Conservation (phyloP, 2,113 vertebrate species). For the Phainopepla nitens region DNA sequence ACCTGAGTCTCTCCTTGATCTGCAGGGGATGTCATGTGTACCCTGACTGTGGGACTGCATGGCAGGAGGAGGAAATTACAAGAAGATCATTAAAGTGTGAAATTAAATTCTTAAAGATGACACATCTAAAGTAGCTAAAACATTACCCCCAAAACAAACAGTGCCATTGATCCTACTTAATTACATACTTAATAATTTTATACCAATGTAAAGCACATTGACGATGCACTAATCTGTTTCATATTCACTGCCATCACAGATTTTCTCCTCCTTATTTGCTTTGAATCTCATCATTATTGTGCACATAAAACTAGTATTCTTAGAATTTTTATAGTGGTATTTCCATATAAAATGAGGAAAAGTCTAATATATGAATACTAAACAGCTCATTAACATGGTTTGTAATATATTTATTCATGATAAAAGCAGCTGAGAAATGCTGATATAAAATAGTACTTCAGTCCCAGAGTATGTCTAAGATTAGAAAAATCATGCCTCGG, state of each 20-base stretch:
- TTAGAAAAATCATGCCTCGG: conserved; percentile 36
- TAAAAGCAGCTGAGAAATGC: conserved; percentile 28
- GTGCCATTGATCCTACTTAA: conserved; percentile 60
- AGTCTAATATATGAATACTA: conserved; percentile 69
- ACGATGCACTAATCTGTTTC: conserved; percentile 56
- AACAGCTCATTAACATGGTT: conserved; percentile 42
- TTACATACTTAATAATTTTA: conserved; percentile 61
- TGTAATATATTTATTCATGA: conserved; percentile 15
- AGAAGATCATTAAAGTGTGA: conserved; percentile 45
- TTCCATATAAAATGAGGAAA: conserved; percentile 69
- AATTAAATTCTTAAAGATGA: conserved; percentile 58
- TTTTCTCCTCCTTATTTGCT: conserved; percentile 65
- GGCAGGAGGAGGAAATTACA: conserved; percentile 2
- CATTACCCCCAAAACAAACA: conserved; percentile 42
- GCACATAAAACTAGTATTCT: conserved; percentile 67
- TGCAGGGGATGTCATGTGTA: rapidly evolving
- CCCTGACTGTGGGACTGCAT: neutral
- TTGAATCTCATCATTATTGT: conserved; percentile 76
- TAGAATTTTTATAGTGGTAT: conserved; percentile 75
- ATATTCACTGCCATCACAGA: conserved; percentile 48
- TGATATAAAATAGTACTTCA: conserved; percentile 21
- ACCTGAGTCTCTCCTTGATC: neutral
- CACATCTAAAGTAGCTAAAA: conserved; percentile 56
- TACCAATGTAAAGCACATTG: conserved; percentile 38
- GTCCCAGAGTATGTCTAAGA: conserved; percentile 50